These are phyloP conservation scores for Chionis minor DNA, from an alignment of 2,113 vertebrate species.

Conservation along the genomic window DNA sequence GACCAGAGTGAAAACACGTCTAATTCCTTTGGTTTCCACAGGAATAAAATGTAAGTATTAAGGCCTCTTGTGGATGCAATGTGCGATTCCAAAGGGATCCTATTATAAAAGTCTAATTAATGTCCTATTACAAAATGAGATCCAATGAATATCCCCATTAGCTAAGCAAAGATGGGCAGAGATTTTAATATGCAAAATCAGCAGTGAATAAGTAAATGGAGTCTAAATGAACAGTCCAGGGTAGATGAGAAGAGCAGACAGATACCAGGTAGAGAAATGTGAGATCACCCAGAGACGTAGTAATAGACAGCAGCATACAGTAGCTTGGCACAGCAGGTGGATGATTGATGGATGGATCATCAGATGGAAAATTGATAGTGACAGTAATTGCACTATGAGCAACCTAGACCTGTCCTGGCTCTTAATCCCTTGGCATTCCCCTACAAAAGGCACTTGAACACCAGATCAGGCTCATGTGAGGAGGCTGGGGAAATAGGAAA, in stretches of 20 bases:
- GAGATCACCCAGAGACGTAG: rapidly evolving
- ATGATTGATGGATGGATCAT: neutral
- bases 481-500: neutral
- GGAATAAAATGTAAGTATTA: neutral
- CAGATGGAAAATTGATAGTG: neutral
- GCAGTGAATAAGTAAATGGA: neutral
- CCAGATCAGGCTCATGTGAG: neutral
- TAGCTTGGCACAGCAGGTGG: neutral
- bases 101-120: slow-evolving; percentile 38
- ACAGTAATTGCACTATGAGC: neutral
- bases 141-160: neutral
- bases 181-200: slow-evolving; percentile 12
- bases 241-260: neutral
- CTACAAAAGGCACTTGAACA: neutral
- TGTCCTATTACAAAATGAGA: neutral
- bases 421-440: neutral
- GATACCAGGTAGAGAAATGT: neutral
- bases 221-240: neutral
- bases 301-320: neutral
- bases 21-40: neutral
- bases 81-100: neutral
- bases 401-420: neutral
- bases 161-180: slow-evolving; percentile 31
- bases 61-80: neutral
- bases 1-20: neutral